Percentiles rank a stretch among this genome's conserved stretches.
Conservation (phyloP, 2,797 vertebrate species). For the Austrolebias charrua region DNA sequence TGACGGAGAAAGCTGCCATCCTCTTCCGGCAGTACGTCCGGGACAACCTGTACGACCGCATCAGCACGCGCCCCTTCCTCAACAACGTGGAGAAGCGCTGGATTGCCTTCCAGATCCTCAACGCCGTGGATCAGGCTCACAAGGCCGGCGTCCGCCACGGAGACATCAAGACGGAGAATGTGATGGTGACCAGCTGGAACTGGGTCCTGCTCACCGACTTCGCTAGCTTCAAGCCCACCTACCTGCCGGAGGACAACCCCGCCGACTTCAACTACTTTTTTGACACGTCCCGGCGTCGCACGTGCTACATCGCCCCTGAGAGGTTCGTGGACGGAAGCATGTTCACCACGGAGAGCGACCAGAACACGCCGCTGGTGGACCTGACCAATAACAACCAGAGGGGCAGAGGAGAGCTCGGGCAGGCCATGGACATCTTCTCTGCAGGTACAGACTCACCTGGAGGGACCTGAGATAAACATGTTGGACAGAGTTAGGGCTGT, state of each 20-base stretch:
- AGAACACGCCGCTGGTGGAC: conserved; percentile 93
- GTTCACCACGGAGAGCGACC: conserved; percentile 90
- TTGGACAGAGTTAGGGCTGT: no score
- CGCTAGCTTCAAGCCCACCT: conserved; percentile 97
- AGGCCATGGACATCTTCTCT: conserved; percentile 98
- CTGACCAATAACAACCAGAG: conserved; percentile 92
- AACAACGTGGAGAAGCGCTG: conserved; percentile 96
- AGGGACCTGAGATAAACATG: no score
- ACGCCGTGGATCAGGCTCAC: conserved; percentile 93
- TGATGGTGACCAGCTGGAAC: conserved; percentile 99
- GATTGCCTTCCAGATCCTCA: conserved; percentile 97
- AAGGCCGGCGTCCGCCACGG: conserved; percentile 94
- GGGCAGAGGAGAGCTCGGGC: conserved; percentile 89
- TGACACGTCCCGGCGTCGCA: conserved; percentile 92
- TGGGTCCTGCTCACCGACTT: conserved; percentile 97
- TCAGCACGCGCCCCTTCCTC: conserved; percentile 94
- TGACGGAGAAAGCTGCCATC: conserved; percentile 92
- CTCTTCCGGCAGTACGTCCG: conserved; percentile 94
- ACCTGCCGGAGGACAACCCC: conserved; percentile 95
- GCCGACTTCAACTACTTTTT: conserved; percentile 99
- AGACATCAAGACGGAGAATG: conserved; percentile 97
- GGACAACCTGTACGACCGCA: conserved; percentile 97
- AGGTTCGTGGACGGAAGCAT: conserved; percentile 95
- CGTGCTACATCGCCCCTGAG: conserved; percentile 95
- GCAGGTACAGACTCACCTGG: conserved; percentile 79